A percentile compares a stretch with the other conserved stretches of the same genome.
Evolutionary conservation across 2,888 invertebrate genomes (phyloP).

Genomic region (Spodoptera picta): DNA sequence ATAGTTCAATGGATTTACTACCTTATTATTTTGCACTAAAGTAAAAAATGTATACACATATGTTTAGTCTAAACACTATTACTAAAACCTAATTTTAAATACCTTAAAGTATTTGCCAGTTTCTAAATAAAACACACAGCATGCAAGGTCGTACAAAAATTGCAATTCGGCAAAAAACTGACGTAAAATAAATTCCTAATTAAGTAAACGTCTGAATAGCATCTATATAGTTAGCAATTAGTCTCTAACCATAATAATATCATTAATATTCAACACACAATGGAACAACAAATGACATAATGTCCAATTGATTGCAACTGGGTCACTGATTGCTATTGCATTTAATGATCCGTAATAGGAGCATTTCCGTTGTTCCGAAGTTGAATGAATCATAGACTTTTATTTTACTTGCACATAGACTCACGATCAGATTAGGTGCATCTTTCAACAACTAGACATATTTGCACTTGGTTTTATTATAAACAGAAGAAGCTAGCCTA

Average conservation of each 20-base stretch:
- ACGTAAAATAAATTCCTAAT: not conserved
- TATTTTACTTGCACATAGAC: not conserved
- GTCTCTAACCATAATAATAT: not conserved
- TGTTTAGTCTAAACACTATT: no score
- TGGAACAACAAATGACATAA: conserved; percentile 30
- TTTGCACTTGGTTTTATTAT: no score
- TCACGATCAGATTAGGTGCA: no score
- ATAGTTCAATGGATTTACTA: no score
- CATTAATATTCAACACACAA: conserved; percentile 26
- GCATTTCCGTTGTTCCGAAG: conserved; percentile 24
- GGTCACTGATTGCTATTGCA: conserved; percentile 47
- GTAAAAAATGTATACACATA: no score
- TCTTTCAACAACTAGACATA: no score
- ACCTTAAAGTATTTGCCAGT: not conserved
- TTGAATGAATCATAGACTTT: conserved; percentile 19
- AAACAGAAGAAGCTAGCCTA: no score
- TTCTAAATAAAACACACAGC: not conserved
- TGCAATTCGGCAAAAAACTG: not conserved
- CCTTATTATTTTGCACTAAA: no score
- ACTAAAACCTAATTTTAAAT: no score
- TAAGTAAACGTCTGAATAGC: conserved; percentile 7
- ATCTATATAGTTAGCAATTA: conserved; percentile 3
- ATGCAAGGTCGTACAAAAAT: conserved; percentile 7
- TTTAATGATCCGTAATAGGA: conserved; percentile 45
- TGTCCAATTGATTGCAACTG: conserved; percentile 26